These are phyloP conservation scores for Atlantisia rogersi DNA, from an alignment of 2,113 vertebrate species.

Conservation along the genomic window DNA sequence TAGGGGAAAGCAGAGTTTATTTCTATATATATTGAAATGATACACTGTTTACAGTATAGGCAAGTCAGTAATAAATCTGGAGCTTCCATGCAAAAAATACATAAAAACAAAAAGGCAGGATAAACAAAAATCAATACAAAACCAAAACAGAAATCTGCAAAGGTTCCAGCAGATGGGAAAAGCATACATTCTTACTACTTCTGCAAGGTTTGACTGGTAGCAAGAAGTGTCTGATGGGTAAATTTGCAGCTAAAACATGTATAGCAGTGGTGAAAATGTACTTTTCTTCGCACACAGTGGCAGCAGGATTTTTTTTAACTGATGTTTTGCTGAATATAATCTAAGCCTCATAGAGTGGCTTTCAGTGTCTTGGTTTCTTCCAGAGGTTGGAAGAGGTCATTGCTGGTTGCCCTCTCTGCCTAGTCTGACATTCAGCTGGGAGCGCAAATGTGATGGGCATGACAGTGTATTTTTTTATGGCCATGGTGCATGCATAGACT, in stretches of 20 bases:
- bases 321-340: not conserved
- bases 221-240: not conserved
- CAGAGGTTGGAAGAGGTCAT: not conserved
- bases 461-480: not conserved
- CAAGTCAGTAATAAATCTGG: not conserved
- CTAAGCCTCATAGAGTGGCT: not conserved
- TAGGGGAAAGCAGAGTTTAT: slow-evolving; percentile 16
- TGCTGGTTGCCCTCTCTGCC: not conserved
- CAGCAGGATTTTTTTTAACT: not conserved
- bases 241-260: not conserved
- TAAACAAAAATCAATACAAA: not conserved
- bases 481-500: not conserved
- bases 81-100: not conserved
- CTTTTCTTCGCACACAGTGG: not conserved
- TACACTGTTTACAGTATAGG: not conserved
- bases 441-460: not conserved
- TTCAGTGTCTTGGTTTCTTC: not conserved
- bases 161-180: not conserved
- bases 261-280: not conserved
- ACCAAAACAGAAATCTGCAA: not conserved
- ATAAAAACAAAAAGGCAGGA: not conserved
- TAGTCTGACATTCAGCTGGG: not conserved
- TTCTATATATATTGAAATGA: slow-evolving; percentile 39
- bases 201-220: not conserved
- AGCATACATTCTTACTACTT: not conserved